Base-by-base conservation (phyloP, 2,113 vertebrate genomes). In the Salminus brasiliensis region DNA sequence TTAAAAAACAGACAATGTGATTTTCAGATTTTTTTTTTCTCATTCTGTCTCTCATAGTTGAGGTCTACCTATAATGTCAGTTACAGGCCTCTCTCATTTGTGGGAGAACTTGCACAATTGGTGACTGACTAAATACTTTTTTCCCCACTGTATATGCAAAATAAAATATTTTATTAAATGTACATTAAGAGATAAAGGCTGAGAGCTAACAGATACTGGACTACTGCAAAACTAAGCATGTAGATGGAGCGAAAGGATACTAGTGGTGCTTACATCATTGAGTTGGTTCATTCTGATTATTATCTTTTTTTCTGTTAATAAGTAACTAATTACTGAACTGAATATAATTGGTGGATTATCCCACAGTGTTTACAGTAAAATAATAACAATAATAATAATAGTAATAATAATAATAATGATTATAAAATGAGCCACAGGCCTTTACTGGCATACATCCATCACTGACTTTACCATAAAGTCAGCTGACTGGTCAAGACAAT, bases 401-500 rank as follows among this genome's bases (percentile, higher is more conserved):
- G n/a, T n/a, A n/a, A n/a, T n/a, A n/a, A n/a, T n/a, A n/a, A n/a
- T n/a, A n/a, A n/a, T n/a, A n/a, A n/a, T n/a, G n/a, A n/a, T 34
- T 41, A 21, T 6, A 67, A 1, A 21, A 21, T 67, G 65, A 53
- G 15, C 32, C 65, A 13, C 4, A 30, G 55, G 10, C 70, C 70
- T 12, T 53, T 34, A 34, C 49, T n/a, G 27, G 49, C 53, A 66
- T 25, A 30, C 25, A 25, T 34, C 6, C 45, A 30, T n/a, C 5
- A 34, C 5, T 55, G 67, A 45, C 4, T 52, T 70, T 8, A 74
- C 25, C 76, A 53, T 83, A n/a, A 43, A 57, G 41, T 78, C 70
- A 78, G 39, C 52, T 74, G 32, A 43, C 36, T 29, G 55, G 57
- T 79, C 81, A 83, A 52, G 47, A 36, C 67, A 49, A 52, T 53